phyloP scores from a whole-genome alignment of 2,797 vertebrate genomes.

The Mus minutoides region DNA sequence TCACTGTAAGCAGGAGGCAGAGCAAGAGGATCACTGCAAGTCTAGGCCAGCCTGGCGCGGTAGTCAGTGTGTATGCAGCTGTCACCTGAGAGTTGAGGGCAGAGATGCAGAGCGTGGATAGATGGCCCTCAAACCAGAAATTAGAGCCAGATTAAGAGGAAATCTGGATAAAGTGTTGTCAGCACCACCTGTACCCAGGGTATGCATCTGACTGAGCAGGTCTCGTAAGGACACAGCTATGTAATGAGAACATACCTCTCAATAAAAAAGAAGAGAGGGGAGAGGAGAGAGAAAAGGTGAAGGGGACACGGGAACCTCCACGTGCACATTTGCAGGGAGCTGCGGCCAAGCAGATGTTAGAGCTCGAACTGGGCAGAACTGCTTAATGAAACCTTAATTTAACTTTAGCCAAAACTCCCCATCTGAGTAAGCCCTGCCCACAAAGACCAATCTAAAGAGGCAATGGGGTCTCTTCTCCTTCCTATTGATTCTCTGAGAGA shows the following conservation, averaged over 20 bases:
- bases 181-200: background rate
- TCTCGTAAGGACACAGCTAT: background rate
- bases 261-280: background rate
- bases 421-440: constrained; percentile 30
- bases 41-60: background rate
- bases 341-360: background rate
- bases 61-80: background rate
- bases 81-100: background rate
- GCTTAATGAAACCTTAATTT: constrained; percentile 65
- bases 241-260: background rate
- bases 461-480: background rate
- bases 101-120: no score
- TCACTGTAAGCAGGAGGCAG: background rate
- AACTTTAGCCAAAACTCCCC: constrained; percentile 53
- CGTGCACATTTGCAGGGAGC: background rate
- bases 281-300: background rate
- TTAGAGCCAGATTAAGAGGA: background rate
- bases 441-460: constrained; percentile 17
- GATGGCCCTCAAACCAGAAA: background rate
- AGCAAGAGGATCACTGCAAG: background rate
- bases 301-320: background rate
- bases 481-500: constrained; percentile 51
- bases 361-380: constrained; percentile 30
- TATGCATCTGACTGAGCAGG: background rate
- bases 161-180: background rate